Percentiles rank a stretch among this genome's conserved stretches.
Evolutionary conservation across 1,140 invertebrate genomes (phyloP).

Genomic region (Drosophila erecta): DNA sequence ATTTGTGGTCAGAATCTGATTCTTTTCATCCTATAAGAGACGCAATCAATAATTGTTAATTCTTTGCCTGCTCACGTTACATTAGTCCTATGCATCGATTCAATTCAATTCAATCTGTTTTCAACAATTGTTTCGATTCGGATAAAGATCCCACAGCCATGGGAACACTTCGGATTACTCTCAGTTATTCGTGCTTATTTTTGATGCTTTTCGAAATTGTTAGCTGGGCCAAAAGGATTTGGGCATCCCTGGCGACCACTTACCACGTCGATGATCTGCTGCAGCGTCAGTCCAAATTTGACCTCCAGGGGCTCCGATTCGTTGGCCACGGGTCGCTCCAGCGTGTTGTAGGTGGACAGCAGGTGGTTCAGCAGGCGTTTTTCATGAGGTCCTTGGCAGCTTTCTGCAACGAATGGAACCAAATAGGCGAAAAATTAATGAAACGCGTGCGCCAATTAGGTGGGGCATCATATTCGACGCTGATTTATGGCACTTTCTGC

Average conservation of each 20-base stretch:
- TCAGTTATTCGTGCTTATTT: slow-evolving; percentile 27
- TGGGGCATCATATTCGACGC: slow-evolving; percentile 31
- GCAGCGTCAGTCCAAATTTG: slow-evolving; percentile 97
- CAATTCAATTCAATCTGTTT: slow-evolving; percentile 12
- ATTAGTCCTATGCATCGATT: slow-evolving; percentile 22
- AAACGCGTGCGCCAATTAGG: slow-evolving; percentile 48
- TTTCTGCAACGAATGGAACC: slow-evolving; percentile 86
- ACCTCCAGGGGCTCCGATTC: slow-evolving; percentile 97
- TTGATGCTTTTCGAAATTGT: slow-evolving; percentile 41
- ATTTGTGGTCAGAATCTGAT: slow-evolving; percentile 97
- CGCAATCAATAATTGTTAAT: slow-evolving; percentile 73
- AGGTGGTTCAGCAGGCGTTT: slow-evolving; percentile 94
- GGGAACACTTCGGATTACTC: slow-evolving; percentile 4
- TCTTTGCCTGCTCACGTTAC: slow-evolving; percentile 37
- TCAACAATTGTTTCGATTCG: neutral
- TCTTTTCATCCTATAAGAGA: slow-evolving; percentile 90
- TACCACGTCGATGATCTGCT: slow-evolving; percentile 99
- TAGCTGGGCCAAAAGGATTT: slow-evolving; percentile 8
- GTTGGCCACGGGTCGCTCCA: slow-evolving; percentile 97
- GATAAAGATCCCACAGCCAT: neutral
- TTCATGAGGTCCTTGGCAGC: slow-evolving; percentile 94
- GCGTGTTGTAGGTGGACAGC: slow-evolving; percentile 96
- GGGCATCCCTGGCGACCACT: slow-evolving; percentile 85
- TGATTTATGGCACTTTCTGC: slow-evolving; percentile 61
- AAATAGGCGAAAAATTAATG: neutral